phyloP scores from a whole-genome alignment of 2,113 vertebrate genomes.

The Eublepharis macularius region DNA sequence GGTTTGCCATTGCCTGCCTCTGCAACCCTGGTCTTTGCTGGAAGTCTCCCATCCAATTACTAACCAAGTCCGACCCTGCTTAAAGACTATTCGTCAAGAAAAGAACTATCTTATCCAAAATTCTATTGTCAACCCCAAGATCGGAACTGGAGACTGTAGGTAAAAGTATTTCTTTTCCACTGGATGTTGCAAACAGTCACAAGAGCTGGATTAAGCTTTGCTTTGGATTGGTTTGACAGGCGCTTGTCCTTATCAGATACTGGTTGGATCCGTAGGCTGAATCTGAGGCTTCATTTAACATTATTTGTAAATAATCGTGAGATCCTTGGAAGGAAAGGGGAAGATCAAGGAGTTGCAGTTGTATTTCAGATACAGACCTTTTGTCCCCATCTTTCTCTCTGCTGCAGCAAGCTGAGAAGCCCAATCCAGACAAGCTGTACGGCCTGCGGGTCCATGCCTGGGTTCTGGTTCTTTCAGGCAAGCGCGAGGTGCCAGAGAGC shows the following conservation, averaged over 20 bases:
- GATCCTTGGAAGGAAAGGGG: not conserved
- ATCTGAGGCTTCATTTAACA: not conserved
- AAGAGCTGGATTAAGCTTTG: not conserved
- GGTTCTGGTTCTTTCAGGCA: constrained; percentile 90
- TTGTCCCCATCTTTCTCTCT: constrained; percentile 10
- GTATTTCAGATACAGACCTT: not conserved
- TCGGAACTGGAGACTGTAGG: not conserved
- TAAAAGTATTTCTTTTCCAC: not conserved
- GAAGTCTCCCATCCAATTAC: too few species aligned
- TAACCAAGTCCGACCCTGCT: not conserved
- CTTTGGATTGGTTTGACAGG: not conserved
- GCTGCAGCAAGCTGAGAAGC: constrained; percentile 68
- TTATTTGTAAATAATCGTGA: not conserved
- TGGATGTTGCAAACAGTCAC: not conserved
- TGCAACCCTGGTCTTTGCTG: too few species aligned
- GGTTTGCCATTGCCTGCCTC: too few species aligned
- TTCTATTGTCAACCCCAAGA: not conserved
- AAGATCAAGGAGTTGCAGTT: not conserved
- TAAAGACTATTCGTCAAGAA: not conserved
- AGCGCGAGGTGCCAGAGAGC: constrained; percentile 80
- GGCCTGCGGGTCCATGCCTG: constrained; percentile 89
- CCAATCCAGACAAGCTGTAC: constrained; percentile 67
- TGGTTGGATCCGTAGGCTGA: not conserved
- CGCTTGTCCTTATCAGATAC: not conserved
- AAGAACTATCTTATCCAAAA: not conserved